Evolutionary conservation across 2,888 invertebrate species (phyloP), one percentile per base, ranked within the genome.

Genomic region (Leuctra nigra): DNA sequence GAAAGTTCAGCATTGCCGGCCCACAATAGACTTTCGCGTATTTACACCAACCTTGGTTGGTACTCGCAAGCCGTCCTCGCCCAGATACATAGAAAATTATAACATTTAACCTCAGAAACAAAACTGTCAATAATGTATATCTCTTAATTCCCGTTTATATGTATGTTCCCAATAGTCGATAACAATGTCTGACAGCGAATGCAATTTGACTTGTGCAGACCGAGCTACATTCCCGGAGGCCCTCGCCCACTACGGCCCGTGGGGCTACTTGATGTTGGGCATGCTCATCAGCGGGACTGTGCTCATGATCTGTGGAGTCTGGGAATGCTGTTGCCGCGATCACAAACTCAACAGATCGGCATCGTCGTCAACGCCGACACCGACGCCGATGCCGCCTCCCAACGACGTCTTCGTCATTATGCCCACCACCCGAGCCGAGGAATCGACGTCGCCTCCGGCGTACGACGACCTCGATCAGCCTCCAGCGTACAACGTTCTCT

Each of bases 221-320:
- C n/a, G n/a, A n/a, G n/a, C n/a, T n/a, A n/a, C 73, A 1, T 65
- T 76, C 13, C 74, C 75, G 11, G 79, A 79, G 7, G 82, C 82
- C 44, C 70, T 85, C 61, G 81, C 82, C 58, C 83, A 83, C 55
- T 85, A 85, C 68, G 85, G 85, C 0, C 84, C 85, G 0, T 85
- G 85, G 85, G 84, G 84, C 63, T 85, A 85, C 67, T 74, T 85
- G 35, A 82, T 85, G 69, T 75, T 85, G 54, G 84, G 84, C 53
- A 83, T 84, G 79, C 72, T 85, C 36, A 77, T 84, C 61, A 84
- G 84, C 67, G 84, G 83, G 20, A 80, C 82, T 11, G 79, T 84
- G 38, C 75, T 86, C 64, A 78, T 84, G 73, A 81, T 85, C 70
- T 85, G 84, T 64, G 76, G 84, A 16, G 75, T 84, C 61, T 84